Evolutionary conservation across 1,140 invertebrate species (phyloP).

Genomic region (Drosophila quadrilineata): DNA sequence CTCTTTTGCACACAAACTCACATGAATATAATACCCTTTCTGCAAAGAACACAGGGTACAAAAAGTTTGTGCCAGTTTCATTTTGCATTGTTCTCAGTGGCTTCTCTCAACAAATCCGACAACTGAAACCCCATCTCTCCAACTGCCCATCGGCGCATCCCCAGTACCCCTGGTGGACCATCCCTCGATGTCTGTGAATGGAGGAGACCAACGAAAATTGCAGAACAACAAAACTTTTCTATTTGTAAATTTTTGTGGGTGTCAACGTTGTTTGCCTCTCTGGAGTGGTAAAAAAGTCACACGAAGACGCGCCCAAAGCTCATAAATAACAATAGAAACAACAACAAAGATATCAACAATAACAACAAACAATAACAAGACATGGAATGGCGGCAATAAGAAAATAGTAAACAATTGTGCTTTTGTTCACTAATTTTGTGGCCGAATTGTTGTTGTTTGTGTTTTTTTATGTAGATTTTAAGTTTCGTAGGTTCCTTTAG

Average conservation of each 20-base stretch:
- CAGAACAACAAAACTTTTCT: conserved; percentile 55
- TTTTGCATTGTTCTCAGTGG: conserved; percentile 53
- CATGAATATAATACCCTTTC: too few species aligned
- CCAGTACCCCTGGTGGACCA: not conserved
- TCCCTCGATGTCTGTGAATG: conserved; percentile 8
- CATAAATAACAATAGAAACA: conserved; percentile 20
- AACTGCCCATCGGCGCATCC: not conserved
- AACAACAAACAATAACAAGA: conserved; percentile 26
- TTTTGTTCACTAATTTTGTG: conserved; percentile 77
- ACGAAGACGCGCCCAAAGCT: conserved; percentile 6
- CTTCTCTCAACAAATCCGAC: conserved; percentile 17
- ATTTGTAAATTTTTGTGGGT: conserved; percentile 57
- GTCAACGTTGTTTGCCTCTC: conserved; percentile 47
- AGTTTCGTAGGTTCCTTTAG: conserved; percentile 19
- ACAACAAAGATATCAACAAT: conserved; percentile 15
- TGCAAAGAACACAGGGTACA: not conserved
- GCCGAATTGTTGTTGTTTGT: conserved; percentile 42
- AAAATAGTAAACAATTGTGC: conserved; percentile 66
- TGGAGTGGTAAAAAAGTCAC: conserved; percentile 42
- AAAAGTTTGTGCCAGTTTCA: conserved; percentile 57
- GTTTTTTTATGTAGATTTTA: too few species aligned
- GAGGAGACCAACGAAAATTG: conserved; percentile 41
- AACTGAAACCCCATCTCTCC: too few species aligned
- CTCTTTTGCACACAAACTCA: too few species aligned
- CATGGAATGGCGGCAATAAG: not conserved